Evolutionary conservation across 2,113 vertebrate species (phyloP), one percentile per base, ranked within the genome.

Genomic region (Poecilia latipinna): DNA sequence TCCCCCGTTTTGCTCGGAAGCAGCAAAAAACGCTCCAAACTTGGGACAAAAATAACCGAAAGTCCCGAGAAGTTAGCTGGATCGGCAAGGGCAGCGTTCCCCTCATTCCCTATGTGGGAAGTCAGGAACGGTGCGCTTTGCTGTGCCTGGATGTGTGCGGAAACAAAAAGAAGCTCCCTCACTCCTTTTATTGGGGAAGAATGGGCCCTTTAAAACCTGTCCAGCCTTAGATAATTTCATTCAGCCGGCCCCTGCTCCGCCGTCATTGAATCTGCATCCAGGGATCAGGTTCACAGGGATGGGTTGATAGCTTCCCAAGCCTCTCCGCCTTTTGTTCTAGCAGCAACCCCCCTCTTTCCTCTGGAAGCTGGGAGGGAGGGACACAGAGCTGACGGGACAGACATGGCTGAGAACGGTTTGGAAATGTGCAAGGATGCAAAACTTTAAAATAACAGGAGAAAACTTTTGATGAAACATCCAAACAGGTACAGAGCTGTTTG

Each of bases 181-280:
- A 94, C 94, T 95, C 93, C 95, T 95, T 96, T 87, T 89, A 95
- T 92, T 91, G 84, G 63, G 92, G 93, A 95, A 96, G 95, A 96
- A 97, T 96, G 94, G 95, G 95, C 95, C 96, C 96, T 98, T 98
- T 98, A 96, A 95, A 96, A 97, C 96, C 96, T 98, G 97, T 97
- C 97, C 96, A 97, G 96, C 96, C 96, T 96, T 95, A 97, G 97
- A 98, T 98, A 97, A 97, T 98, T 97, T 97, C 96, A 98, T 98
- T 99, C 97, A 98, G 95, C 93, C 94, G 94, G 96, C 95, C 85
- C 95, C 96, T 95, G 95, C 96, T 95, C 93, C 93, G 93, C 94
- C 94, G 94, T 97, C 96, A 95, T 97, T 96, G 95, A 95, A 96
- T 95, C 96, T 96, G 94, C 95, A 95, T 96, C 95, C 95, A 95